Percentiles rank a stretch among this genome's conserved stretches.
These are phyloP conservation scores for Eulithis prunata DNA, from an alignment of 2,888 invertebrate genomes.

Conservation along the genomic window DNA sequence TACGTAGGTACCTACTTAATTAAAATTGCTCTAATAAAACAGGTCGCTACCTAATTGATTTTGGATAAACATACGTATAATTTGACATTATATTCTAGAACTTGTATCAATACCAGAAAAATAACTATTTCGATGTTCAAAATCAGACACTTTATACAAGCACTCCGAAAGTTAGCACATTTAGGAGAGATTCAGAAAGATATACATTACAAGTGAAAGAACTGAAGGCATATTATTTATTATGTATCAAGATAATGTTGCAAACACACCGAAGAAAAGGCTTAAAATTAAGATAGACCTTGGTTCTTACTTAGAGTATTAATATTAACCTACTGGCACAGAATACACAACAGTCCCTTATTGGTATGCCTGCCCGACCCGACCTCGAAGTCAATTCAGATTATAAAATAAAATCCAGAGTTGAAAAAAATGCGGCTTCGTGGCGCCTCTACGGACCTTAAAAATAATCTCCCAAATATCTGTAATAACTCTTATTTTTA, in stretches of 20 bases:
- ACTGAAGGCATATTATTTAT: no score
- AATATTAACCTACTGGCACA: constrained; percentile 29
- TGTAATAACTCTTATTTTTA: constrained; percentile 42
- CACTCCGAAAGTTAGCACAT: no score
- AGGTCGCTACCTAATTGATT: not conserved
- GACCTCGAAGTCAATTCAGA: constrained; percentile 70
- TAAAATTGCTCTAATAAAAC: constrained; percentile 4
- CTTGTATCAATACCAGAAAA: not conserved
- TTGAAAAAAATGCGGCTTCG: constrained; percentile 70
- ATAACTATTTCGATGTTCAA: no score
- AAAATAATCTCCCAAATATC: constrained; percentile 35
- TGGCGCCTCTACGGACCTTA: constrained; percentile 70
- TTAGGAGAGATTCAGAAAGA: no score
- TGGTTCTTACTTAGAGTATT: constrained; percentile 21
- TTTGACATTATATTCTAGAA: not conserved
- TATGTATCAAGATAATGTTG: no score
- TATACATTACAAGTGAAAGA: no score
- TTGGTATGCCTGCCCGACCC: constrained; percentile 64
- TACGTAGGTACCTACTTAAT: not conserved
- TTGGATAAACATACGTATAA: not conserved
- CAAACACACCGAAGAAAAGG: no score
- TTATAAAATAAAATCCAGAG: constrained; percentile 74
- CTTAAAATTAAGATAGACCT: no score
- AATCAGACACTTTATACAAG: no score
- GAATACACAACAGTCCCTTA: constrained; percentile 39